These are phyloP conservation scores for Hemibagrus guttatus DNA, from an alignment of 2,797 vertebrate species.

Conservation along the genomic window DNA sequence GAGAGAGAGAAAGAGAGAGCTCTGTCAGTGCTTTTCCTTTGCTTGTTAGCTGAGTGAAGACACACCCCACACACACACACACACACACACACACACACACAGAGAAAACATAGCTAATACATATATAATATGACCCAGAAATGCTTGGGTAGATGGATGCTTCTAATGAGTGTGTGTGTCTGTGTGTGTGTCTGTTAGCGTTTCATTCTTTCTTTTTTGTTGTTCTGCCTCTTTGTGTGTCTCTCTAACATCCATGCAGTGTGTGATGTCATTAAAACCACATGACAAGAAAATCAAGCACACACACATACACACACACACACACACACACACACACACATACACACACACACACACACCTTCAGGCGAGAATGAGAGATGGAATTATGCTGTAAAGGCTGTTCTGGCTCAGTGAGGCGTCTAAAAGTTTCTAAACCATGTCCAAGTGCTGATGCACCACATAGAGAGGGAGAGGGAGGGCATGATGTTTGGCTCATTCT, in stretches of 20 bases:
- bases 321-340: not conserved
- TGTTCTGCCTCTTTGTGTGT: not conserved
- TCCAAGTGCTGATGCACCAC: not conserved
- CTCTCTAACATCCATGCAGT: not conserved
- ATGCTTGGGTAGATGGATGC: not conserved
- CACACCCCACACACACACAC: conserved; percentile 1
- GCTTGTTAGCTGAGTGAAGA: not conserved
- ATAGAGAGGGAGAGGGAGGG: not conserved
- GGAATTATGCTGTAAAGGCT: not conserved
- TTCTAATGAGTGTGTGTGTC: not conserved
- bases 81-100: not conserved
- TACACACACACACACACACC: not conserved
- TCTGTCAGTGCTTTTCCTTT: not conserved
- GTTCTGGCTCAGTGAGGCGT: not conserved
- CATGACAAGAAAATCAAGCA: not conserved
- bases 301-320: not conserved
- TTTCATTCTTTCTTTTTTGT: not conserved
- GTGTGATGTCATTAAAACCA: not conserved
- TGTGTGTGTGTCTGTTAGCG: not conserved
- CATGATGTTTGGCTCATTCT: not conserved
- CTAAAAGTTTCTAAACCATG: conserved; percentile 1
- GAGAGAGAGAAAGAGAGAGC: not conserved
- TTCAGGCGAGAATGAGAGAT: too few relatives aligned
- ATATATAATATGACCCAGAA: conserved; percentile 20
- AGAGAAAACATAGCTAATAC: not conserved